Evolutionary conservation across 2,797 vertebrate species (phyloP).

Genomic region (Nyctalus aviator): DNA sequence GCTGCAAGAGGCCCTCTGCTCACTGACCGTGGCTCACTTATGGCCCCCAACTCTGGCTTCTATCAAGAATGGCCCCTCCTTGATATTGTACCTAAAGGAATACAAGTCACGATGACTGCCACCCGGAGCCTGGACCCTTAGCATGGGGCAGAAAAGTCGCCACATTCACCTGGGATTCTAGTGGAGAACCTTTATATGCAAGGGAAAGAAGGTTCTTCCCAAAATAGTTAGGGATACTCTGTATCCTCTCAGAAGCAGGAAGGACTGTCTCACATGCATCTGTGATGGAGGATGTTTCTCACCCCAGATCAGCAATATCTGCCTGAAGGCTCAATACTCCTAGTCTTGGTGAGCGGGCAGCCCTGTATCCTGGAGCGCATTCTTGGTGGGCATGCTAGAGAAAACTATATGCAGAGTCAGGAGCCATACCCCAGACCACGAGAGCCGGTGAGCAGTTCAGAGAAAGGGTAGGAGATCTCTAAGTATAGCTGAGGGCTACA

Average conservation of each 20-base stretch:
- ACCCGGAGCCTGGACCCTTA: neutral
- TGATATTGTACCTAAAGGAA: neutral
- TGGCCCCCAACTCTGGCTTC: neutral
- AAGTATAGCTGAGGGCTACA: neutral
- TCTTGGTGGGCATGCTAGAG: neutral
- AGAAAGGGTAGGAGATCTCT: neutral
- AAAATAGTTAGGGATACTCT: neutral
- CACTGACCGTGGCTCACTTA: neutral
- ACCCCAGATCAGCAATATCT: neutral
- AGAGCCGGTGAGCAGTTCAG: neutral
- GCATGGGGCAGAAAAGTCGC: neutral
- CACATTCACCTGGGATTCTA: neutral
- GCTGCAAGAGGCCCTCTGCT: neutral
- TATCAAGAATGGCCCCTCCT: neutral
- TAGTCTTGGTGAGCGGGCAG: neutral
- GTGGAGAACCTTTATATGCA: neutral
- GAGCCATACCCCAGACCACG: neutral
- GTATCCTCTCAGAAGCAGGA: neutral
- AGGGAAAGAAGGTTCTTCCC: neutral
- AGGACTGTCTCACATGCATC: neutral
- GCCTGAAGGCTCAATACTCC: neutral
- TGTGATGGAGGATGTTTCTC: neutral
- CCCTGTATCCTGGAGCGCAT: neutral
- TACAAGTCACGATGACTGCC: neutral
- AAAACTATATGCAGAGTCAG: neutral